A percentile compares a stretch with the other conserved stretches of the same genome.
These are phyloP conservation scores for Allacma fusca DNA, from an alignment of 2,888 invertebrate species.

Conservation along the genomic window DNA sequence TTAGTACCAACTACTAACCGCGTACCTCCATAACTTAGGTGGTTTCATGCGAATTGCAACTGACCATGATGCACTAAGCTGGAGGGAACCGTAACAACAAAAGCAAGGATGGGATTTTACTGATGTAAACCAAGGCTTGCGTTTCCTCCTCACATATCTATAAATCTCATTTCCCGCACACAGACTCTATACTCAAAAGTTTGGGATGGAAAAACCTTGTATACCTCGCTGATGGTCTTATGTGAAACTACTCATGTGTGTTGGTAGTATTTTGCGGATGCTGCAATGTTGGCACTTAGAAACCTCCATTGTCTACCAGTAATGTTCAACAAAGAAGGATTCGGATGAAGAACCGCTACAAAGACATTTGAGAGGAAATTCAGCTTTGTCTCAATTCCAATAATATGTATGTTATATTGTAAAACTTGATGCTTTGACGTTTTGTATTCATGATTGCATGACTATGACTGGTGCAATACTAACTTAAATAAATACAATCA, in stretches of 20 bases:
- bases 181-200: neutral
- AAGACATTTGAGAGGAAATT: slow-evolving; percentile 26
- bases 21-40: slow-evolving; percentile 9
- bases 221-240: too few relatives aligned
- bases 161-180: neutral
- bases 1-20: neutral
- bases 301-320: neutral
- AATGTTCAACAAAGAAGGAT: neutral
- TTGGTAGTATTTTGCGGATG: neutral
- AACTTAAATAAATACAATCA: neutral
- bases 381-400: slow-evolving; percentile 10
- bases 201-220: neutral
- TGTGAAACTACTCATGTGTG: neutral
- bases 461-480: neutral
- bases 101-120: neutral
- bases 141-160: neutral
- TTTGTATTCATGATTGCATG: neutral
- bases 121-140: neutral
- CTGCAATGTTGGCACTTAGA: neutral
- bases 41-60: slow-evolving; percentile 17
- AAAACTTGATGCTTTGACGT: neutral
- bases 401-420: neutral
- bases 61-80: slow-evolving; percentile 18
- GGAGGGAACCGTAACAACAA: slow-evolving; percentile 21
- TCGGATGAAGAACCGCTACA: slow-evolving; percentile 33